Base-by-base conservation (phyloP, 1,140 invertebrate genomes). In the Scaptomyza hsui region DNA sequence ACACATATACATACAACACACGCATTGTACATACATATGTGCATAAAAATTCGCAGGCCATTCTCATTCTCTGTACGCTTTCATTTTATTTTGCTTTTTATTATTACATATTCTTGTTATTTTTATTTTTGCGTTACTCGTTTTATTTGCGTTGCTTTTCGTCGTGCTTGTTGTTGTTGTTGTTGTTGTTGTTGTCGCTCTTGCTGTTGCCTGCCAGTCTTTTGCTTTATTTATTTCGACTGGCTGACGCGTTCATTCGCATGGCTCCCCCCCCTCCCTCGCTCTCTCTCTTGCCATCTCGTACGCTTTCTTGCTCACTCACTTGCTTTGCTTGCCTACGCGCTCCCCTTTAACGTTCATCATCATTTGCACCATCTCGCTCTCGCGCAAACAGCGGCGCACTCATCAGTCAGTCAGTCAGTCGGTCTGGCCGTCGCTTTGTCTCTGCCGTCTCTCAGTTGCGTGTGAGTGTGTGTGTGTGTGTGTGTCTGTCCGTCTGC, bases 211-310 rank as follows among this genome's bases (percentile, higher is more conserved):
- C 51, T 57, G 61, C 19, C 52, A 39, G 61, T 45, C 47, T 69
- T 76, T 77, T 81, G 69, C 77, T 81, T 85, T 85, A 79, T 86
- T 86, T 80, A 77, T 77, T 65, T 77, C 71, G 60, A 76, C 71
- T 74, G 74, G 64, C 53, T 70, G 61, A 74, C 69, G 65, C 73
- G 77, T 74, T 86, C 76, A 69, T 74, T 77, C 67, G 57, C 65
- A 64, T 61, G 55, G 32, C 49, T 35, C 48, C 35, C 41, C 51
- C 44, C 55, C 26, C 48, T 44, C 26, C 29, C 5, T n/a, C 24
- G 6, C 60, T 5, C 42, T 70, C 47, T 56, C 61, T 37, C n/a
- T 37, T n/a, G 1, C 4, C 12, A n/a, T 37, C n/a, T n/a, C 32
- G n/a, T 26, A 7, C 7, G 16, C 60, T 10, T 32, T 64, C 47